A percentile compares a stretch with the other conserved stretches of the same genome.
Conservation (phyloP, 2,888 invertebrate genomes). For the Temnothorax unifasciatus region DNA sequence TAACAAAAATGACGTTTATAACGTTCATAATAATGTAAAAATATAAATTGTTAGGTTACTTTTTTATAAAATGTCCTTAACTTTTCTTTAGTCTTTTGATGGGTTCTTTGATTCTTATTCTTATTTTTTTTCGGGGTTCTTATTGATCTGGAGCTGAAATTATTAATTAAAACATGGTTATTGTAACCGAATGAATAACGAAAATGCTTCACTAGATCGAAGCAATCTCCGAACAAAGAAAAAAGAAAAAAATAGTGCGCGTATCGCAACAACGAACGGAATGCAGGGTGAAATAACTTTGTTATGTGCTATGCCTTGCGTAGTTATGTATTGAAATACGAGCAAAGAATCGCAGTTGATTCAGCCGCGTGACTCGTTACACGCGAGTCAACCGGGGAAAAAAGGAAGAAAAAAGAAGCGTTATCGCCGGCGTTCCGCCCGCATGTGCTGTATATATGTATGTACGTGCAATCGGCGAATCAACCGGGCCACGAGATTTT, state of each 20-base stretch:
- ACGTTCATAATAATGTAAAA: background rate
- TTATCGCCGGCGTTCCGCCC: constrained; percentile 30
- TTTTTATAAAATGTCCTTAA: background rate
- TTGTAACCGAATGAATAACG: background rate
- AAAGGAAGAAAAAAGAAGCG: background rate
- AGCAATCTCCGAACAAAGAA: background rate
- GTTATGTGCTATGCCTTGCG: constrained; percentile 20
- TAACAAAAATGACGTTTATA: background rate
- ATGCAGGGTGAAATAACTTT: constrained; percentile 26
- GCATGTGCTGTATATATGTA: background rate
- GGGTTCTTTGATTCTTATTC: background rate
- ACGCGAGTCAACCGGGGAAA: constrained; percentile 1
- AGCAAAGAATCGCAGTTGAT: constrained; percentile 38
- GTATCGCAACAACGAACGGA: constrained; percentile 22
- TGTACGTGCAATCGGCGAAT: constrained; percentile 28
- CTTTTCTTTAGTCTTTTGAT: background rate
- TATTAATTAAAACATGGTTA: background rate
- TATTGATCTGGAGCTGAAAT: background rate
- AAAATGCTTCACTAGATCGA: background rate
- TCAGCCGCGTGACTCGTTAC: constrained; percentile 27
- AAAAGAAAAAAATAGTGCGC: background rate
- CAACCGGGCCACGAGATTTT: constrained; percentile 42
- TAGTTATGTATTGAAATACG: constrained; percentile 27
- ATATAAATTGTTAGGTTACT: background rate
- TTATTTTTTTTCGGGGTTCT: background rate